Evolutionary conservation across 1,140 invertebrate species (phyloP), one percentile per base, ranked within the genome.

Genomic region (Stenopsyche tienmushanensis): DNA sequence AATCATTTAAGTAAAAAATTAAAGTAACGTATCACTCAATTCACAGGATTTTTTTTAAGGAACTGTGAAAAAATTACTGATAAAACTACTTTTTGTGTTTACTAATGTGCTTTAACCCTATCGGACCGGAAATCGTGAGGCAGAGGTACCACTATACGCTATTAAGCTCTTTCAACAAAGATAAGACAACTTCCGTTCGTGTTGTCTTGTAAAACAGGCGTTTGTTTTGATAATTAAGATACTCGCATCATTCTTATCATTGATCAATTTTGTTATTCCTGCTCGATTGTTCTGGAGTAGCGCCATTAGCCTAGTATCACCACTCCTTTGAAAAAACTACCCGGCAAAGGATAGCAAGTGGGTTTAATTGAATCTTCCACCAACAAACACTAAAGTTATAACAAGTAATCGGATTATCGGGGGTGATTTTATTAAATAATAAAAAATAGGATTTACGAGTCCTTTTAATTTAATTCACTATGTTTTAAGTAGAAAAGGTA

Each of bases 1-100:
- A 34, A 41, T 39, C 26, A 57, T n/a, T 18, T 57, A 17, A 39
- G 15, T 18, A 41, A 42, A 58, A 58, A 7, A 39, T 15, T 57
- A 41, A 41, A 8, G 41, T 17, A 57, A 41, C n/a, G 26, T 39
- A 17, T 13, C 21, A n/a, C 21, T 55, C 15, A 26, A 60, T 52
- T 20, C 49, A 13, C 15, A 23, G 21, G 13, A 20, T 25, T n/a
- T 20, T 20, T 25, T 18, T 52, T 13, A n/a, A 52, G 15, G 20
- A n/a, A 52, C 1, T 25, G 13, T 18, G 7, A 26, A 57, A 15
- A 29, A 25, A 29, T 15, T 2, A 15, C 29, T 57, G n/a, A 29
- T 29, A 25, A 13, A 29, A 57, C 3, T 25, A 57, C 29, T 29
- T 57, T 15, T 57, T 57, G n/a, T 20, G 3, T 21, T 20, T 18